Evolutionary conservation across 2,797 vertebrate genomes (phyloP).

Genomic region (Lagocephalus sceleratus): DNA sequence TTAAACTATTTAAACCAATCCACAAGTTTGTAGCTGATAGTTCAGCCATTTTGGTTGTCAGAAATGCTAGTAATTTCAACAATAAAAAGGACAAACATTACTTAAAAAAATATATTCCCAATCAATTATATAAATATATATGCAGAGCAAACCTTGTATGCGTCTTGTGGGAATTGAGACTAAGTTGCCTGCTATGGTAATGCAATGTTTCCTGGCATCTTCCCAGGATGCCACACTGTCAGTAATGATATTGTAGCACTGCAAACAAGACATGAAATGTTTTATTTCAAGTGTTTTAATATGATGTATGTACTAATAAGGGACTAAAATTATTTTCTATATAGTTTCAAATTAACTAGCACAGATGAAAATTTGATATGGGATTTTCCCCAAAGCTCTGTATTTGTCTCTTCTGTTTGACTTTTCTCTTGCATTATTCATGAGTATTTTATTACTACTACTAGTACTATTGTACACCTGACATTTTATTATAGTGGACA

Average conservation of each 20-base stretch:
- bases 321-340: no score
- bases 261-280: neutral
- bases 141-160: constrained; percentile 59
- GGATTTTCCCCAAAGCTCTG: no score
- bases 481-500: no score
- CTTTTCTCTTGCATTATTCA: no score
- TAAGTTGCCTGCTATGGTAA: constrained; percentile 40
- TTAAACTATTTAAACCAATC: constrained; percentile 86
- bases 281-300: neutral
- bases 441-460: no score
- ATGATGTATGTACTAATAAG: no score
- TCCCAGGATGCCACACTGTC: constrained; percentile 44
- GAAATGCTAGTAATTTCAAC: constrained; percentile 47
- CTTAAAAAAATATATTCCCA: no score
- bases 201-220: constrained; percentile 49
- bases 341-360: no score
- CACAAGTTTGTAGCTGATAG: constrained; percentile 62
- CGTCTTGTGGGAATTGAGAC: constrained; percentile 55
- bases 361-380: no score
- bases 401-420: no score
- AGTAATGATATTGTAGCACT: constrained; percentile 62
- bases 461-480: no score
- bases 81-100: neutral
- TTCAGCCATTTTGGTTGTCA: constrained; percentile 41
- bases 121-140: neutral